These are phyloP conservation scores for mouse (Mus musculus) DNA, from an alignment of 2,113 vertebrate species.

Conservation along the genomic window GRCm39 chr7:48929001-48929500, in stretches of 20 bases:
- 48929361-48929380: neutral
- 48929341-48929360: neutral
- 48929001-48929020: neutral
- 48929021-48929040: neutral
- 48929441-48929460: fast-evolving
- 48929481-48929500: constrained; percentile 10
- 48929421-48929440: neutral
- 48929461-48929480: neutral
- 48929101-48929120: no score
- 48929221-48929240: neutral
- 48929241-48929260: neutral
- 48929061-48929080: neutral
- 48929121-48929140: neutral
- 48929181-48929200: neutral
- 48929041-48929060: neutral
- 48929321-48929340: neutral
- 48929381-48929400: neutral
- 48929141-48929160: neutral
- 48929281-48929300: neutral
- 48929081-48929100: neutral
- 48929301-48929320: neutral
- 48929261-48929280: neutral
- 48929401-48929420: neutral
- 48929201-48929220: neutral
- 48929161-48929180: neutral